Percentiles rank a stretch among this genome's conserved stretches.
Conservation (phyloP, 2,113 vertebrate genomes). For the Perognathus longimembris region DNA sequence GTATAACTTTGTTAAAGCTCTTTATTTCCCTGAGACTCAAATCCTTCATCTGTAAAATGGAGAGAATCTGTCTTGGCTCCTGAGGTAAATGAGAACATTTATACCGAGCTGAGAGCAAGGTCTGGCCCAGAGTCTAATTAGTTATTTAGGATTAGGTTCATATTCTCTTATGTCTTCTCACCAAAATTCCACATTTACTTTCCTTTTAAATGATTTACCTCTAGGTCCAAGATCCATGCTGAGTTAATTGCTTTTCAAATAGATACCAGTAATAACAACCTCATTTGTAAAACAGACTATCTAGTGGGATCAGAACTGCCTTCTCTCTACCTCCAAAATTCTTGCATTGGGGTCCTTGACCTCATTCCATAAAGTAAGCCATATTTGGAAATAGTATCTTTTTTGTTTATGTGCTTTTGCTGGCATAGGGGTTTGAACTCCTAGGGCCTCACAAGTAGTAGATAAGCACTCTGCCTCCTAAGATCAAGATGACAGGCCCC, state of each 20-base stretch:
- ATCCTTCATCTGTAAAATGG: conserved; percentile 11
- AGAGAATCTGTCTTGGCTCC: not conserved
- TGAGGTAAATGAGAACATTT: conserved; percentile 1
- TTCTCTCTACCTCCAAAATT: not conserved
- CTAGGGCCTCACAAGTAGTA: no score
- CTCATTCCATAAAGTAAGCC: not conserved
- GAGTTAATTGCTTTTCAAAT: not conserved
- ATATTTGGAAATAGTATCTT: not conserved
- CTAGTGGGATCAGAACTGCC: not conserved
- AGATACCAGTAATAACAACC: not conserved
- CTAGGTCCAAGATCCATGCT: not conserved
- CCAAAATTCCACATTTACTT: not conserved
- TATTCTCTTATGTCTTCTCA: not conserved
- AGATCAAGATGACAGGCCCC: no score
- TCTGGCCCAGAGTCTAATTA: not conserved
- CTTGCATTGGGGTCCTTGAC: not conserved
- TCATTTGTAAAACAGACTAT: not conserved
- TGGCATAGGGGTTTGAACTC: no score
- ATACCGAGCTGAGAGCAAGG: not conserved
- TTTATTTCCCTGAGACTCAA: not conserved
- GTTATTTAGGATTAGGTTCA: not conserved
- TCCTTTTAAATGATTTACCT: not conserved
- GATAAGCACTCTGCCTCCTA: no score
- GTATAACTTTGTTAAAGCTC: not conserved
- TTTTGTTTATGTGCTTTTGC: no score